Percentiles rank a stretch among this genome's conserved stretches.
Evolutionary conservation across 2,888 invertebrate genomes (phyloP).

Genomic region (Stenchaetothrips biformis): DNA sequence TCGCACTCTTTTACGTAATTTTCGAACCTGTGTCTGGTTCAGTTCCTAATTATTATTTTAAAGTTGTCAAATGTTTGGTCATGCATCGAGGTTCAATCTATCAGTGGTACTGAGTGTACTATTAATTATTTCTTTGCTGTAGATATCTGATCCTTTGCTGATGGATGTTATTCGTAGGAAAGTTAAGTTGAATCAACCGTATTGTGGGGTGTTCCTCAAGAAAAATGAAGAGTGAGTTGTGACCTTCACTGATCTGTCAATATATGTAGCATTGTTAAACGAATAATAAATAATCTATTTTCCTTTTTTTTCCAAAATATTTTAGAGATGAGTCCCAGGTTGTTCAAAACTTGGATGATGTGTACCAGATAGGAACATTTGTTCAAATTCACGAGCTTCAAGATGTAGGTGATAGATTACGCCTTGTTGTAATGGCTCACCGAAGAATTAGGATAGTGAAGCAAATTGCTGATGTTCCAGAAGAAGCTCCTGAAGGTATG

Average conservation of each 20-base stretch:
- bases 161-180: constrained; percentile 88
- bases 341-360: constrained; percentile 74
- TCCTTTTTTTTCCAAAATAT: constrained; percentile 12
- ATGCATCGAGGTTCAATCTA: constrained; percentile 15
- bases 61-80: constrained; percentile 15
- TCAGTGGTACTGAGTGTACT: not conserved
- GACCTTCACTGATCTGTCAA: not conserved
- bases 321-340: constrained; percentile 74
- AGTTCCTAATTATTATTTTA: constrained; percentile 3
- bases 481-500: constrained; percentile 54
- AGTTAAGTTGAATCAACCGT: constrained; percentile 93
- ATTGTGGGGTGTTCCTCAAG: constrained; percentile 94
- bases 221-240: constrained; percentile 71
- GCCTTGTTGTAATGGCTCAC: constrained; percentile 93
- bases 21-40: not conserved
- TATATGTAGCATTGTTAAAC: no score
- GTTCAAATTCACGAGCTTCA: constrained; percentile 98
- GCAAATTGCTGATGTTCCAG: constrained; percentile 68
- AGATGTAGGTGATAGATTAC: constrained; percentile 82
- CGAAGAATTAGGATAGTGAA: constrained; percentile 76
- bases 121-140: constrained; percentile 35
- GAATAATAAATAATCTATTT: no score
- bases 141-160: constrained; percentile 80
- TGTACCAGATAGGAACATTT: constrained; percentile 89
- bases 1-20: not conserved